Conservation (phyloP, 2,797 vertebrate species). For the Pelobates cultripes region DNA sequence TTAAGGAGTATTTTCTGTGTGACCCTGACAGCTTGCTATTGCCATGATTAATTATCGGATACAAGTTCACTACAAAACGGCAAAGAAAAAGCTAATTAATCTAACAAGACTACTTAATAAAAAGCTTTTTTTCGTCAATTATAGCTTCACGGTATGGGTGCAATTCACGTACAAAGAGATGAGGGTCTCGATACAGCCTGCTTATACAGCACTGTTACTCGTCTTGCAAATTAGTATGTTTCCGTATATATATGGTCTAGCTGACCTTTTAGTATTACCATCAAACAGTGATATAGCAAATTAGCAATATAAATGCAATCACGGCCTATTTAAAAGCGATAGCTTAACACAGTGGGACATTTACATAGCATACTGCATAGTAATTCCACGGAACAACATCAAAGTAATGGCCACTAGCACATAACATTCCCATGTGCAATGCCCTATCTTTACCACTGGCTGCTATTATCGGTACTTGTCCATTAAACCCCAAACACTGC, state of each 20-base stretch:
- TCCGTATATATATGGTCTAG: conserved; percentile 41
- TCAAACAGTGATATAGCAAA: conserved; percentile 81
- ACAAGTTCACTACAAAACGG: conserved; percentile 79
- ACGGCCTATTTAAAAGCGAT: conserved; percentile 70
- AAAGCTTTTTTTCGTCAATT: conserved; percentile 76
- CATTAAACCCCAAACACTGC: too few species aligned
- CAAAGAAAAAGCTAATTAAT: conserved; percentile 77
- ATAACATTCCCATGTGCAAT: too few species aligned
- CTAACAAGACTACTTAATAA: conserved; percentile 75
- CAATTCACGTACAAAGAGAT: conserved; percentile 64
- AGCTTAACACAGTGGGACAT: conserved; percentile 70
- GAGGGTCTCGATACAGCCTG: conserved; percentile 63
- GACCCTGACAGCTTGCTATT: conserved; percentile 80
- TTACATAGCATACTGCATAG: conserved; percentile 69
- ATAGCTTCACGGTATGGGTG: conserved; percentile 74
- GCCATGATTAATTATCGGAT: conserved; percentile 84
- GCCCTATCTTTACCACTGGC: too few species aligned
- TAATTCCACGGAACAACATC: conserved; percentile 56
- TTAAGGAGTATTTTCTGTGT: conserved; percentile 82
- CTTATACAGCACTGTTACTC: conserved; percentile 72
- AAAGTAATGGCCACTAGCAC: not conserved
- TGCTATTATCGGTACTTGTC: too few species aligned
- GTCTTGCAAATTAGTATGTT: conserved; percentile 74
- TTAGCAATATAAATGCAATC: conserved; percentile 68
- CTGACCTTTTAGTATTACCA: conserved; percentile 80